phyloP scores from a whole-genome alignment of 2,888 invertebrate species.

The Hipparchia sbordonii region DNA sequence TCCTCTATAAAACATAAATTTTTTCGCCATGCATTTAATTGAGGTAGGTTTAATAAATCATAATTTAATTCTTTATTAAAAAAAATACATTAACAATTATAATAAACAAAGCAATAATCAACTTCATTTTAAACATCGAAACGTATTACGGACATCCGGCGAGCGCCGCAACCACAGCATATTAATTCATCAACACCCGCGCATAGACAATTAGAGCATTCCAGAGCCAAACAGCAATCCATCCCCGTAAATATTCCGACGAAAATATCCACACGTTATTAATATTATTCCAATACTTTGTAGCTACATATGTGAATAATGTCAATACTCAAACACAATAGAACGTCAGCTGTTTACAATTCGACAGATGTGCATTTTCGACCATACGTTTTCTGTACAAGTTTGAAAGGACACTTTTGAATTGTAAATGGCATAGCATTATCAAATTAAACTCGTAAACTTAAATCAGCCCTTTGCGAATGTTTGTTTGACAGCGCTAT shows the following conservation, averaged over 20 bases:
- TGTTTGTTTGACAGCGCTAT: no score
- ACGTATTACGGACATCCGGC: conserved; percentile 34
- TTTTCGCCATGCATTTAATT: no score
- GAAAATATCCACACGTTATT: conserved; percentile 20
- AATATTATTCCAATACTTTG: conserved; percentile 22
- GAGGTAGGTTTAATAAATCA: no score
- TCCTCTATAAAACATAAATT: no score
- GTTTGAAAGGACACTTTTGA: background rate
- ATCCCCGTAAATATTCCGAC: conserved; percentile 34
- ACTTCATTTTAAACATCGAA: conserved; percentile 14
- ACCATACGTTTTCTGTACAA: background rate
- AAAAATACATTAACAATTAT: background rate
- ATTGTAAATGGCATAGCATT: background rate
- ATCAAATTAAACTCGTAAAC: background rate
- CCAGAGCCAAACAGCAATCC: conserved; percentile 25
- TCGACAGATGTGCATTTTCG: conserved; percentile 28
- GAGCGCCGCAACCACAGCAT: conserved; percentile 15
- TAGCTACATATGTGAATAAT: background rate
- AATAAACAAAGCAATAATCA: background rate
- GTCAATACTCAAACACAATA: conserved; percentile 6
- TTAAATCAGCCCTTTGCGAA: no score
- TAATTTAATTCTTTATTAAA: background rate
- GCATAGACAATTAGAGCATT: conserved; percentile 37
- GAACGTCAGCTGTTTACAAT: conserved; percentile 20
- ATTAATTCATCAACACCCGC: conserved; percentile 38